phyloP scores from a whole-genome alignment of 2,113 vertebrate genomes.

The Centrocercus urophasianus region DNA sequence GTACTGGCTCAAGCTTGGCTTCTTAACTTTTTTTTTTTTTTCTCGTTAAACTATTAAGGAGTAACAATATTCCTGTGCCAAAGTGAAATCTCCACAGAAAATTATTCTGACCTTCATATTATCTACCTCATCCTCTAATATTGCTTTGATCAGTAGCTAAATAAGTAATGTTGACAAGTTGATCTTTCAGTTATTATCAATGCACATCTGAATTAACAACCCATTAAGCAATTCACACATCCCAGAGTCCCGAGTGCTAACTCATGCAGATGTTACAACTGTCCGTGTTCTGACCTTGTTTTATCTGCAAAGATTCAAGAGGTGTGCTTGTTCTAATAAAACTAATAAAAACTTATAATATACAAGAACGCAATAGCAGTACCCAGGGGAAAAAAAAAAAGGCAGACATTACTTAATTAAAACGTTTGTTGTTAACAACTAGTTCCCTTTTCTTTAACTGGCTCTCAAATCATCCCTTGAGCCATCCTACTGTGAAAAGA shows the following conservation, averaged over 20 bases:
- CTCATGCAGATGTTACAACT: conserved; percentile 60
- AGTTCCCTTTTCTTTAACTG: neutral
- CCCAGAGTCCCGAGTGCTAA: conserved; percentile 51
- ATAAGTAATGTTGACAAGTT: conserved; percentile 69
- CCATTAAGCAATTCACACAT: conserved; percentile 68
- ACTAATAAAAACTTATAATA: conserved; percentile 14
- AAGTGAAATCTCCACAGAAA: conserved; percentile 28
- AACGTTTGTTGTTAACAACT: neutral
- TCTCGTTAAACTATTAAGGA: neutral
- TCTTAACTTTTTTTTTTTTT: neutral
- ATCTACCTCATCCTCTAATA: conserved; percentile 30
- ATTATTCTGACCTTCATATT: conserved; percentile 58
- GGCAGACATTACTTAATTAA: conserved; percentile 4
- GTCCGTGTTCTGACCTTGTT: conserved; percentile 57
- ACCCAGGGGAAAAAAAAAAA: neutral
- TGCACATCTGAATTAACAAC: conserved; percentile 67
- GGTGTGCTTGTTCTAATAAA: neutral
- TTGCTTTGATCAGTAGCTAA: conserved; percentile 57
- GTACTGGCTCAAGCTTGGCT: neutral
- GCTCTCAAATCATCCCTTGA: conserved; percentile 8
- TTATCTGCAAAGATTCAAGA: conserved; percentile 2
- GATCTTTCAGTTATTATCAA: conserved; percentile 67
- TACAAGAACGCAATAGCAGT: neutral
- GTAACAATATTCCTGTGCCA: neutral
- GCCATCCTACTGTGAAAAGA: neutral